Conservation (phyloP, 2,888 invertebrate genomes). For the Drosophila limbata region DNA sequence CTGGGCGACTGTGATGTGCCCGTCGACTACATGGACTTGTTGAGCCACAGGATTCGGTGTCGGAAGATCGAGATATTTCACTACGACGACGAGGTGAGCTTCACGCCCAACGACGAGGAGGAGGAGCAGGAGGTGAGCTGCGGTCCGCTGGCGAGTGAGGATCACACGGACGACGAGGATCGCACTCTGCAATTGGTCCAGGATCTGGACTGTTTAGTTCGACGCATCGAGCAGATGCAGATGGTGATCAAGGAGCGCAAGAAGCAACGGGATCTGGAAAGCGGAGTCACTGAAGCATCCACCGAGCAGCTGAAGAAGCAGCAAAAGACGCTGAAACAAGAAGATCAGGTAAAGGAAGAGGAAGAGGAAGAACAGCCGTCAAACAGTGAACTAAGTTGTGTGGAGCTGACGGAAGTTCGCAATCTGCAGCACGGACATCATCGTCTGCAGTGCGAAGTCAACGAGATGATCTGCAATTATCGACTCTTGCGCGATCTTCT, state of each 20-base stretch:
- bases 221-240: conserved; percentile 58
- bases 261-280: not conserved
- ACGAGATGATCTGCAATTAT: conserved; percentile 48
- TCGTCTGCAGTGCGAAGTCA: conserved; percentile 45
- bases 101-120: conserved; percentile 41
- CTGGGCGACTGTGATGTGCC: conserved; percentile 39
- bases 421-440: conserved; percentile 46
- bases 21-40: conserved; percentile 50
- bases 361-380: not conserved
- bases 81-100: conserved; percentile 56
- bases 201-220: conserved; percentile 58
- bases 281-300: not conserved
- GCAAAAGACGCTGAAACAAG: not conserved
- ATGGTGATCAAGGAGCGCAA: conserved; percentile 38
- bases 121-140: conserved; percentile 27
- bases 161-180: conserved; percentile 49
- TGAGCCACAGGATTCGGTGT: conserved; percentile 44
- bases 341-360: not conserved
- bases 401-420: conserved; percentile 39
- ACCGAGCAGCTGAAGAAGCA: conserved; percentile 1
- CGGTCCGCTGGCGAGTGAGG: conserved; percentile 1
- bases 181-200: conserved; percentile 4
- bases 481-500: conserved; percentile 27
- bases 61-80: conserved; percentile 61
- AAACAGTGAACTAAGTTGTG: conserved; percentile 17